Percentiles rank a stretch among this genome's conserved stretches.
Evolutionary conservation across 1,140 invertebrate species (phyloP).

Genomic region (Magallana angulata): DNA sequence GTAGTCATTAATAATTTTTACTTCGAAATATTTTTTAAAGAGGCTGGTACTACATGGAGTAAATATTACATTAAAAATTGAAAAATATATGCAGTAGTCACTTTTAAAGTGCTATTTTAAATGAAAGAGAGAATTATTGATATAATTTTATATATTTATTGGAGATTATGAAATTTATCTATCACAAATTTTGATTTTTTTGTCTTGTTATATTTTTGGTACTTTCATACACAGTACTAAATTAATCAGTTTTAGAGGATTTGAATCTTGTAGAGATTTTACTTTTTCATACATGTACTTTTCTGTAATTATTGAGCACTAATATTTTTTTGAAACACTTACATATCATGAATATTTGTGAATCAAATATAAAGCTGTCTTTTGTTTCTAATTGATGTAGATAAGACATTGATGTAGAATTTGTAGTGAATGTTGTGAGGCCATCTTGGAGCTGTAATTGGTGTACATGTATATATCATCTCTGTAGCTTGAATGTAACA

Average conservation of each 20-base stretch:
- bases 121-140: neutral
- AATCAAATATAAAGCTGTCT: neutral
- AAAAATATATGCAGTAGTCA: neutral
- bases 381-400: neutral
- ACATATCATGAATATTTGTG: slow-evolving; percentile 22
- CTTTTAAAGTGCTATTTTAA: slow-evolving; percentile 24
- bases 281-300: neutral
- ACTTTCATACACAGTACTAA: neutral
- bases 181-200: neutral
- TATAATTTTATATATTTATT: slow-evolving; percentile 29
- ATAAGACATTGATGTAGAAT: slow-evolving; percentile 2
- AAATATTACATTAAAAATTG: neutral
- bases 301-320: neutral
- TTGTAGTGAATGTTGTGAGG: slow-evolving; percentile 10
- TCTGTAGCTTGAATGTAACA: slow-evolving; percentile 24
- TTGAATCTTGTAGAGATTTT: slow-evolving; percentile 15
- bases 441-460: slow-evolving; percentile 16
- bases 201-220: neutral
- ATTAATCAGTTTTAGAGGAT: neutral
- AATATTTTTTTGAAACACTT: neutral
- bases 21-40: neutral
- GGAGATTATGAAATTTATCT: neutral
- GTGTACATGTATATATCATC: neutral
- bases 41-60: neutral
- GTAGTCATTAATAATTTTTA: neutral